phyloP scores from a whole-genome alignment of 2,888 invertebrate species.

The Acleris sparsana region DNA sequence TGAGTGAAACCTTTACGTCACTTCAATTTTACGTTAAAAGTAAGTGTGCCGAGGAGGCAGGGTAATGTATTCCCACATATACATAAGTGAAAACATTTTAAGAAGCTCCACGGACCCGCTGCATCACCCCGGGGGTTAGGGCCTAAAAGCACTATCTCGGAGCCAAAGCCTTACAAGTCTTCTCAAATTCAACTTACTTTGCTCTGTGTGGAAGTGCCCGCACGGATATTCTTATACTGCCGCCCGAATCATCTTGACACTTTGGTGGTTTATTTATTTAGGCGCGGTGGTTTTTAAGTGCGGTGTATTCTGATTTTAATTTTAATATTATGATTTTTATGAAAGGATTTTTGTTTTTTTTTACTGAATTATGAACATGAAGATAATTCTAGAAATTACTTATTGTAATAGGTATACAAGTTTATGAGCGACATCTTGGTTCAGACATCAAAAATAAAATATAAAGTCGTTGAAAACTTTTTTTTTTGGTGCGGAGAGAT shows the following conservation, averaged over 20 bases:
- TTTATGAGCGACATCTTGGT: too few relatives aligned
- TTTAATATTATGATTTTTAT: background rate
- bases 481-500: too few relatives aligned
- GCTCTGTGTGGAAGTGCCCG: constrained; percentile 75
- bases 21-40: constrained; percentile 82
- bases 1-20: constrained; percentile 80
- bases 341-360: background rate
- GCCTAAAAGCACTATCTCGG: constrained; percentile 84
- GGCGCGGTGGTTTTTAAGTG: background rate
- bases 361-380: background rate
- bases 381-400: too few relatives aligned
- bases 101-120: constrained; percentile 82
- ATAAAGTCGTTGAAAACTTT: too few relatives aligned
- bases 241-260: constrained; percentile 55
- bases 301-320: background rate
- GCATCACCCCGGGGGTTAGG: constrained; percentile 83
- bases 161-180: constrained; percentile 84
- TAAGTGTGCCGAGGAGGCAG: constrained; percentile 78
- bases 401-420: too few relatives aligned
- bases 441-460: too few relatives aligned
- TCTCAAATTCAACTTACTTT: constrained; percentile 84
- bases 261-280: constrained; percentile 36
- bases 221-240: constrained; percentile 57
- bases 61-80: constrained; percentile 83
- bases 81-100: constrained; percentile 84